Conservation (phyloP, 2,113 vertebrate species). For the Peromyscus leucopus region DNA sequence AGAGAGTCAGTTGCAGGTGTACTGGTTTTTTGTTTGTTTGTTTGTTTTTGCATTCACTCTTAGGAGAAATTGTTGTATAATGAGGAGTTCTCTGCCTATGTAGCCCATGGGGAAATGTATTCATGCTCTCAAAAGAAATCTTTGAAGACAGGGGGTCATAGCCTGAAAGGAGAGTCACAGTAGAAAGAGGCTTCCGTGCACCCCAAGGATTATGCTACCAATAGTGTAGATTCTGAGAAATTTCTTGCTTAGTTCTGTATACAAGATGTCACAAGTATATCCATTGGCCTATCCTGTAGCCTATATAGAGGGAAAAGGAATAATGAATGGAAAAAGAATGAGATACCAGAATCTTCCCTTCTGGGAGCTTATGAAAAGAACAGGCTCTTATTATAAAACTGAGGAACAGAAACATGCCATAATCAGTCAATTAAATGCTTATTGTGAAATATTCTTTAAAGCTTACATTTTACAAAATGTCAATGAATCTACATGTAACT, state of each 20-base stretch:
- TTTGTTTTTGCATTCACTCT: not conserved
- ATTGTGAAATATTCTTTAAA: not conserved
- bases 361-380: not conserved
- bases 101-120: not conserved
- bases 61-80: not conserved
- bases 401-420: not conserved
- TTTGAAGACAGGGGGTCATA: not conserved
- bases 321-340: not conserved
- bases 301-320: not conserved
- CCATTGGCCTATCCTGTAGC: not conserved
- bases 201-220: not conserved
- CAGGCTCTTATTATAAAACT: not conserved
- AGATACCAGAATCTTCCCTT: not conserved
- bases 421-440: not conserved
- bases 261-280: not conserved
- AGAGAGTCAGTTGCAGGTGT: too few relatives aligned
- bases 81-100: not conserved
- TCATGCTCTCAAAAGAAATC: not conserved
- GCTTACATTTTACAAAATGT: not conserved
- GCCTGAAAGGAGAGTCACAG: not conserved
- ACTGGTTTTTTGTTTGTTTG: too few relatives aligned
- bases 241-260: not conserved
- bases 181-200: not conserved
- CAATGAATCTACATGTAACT: not conserved
- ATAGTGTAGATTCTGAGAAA: not conserved